Evolutionary conservation across 1,140 invertebrate genomes (phyloP).

Genomic region (Trinorchestia longiramus): DNA sequence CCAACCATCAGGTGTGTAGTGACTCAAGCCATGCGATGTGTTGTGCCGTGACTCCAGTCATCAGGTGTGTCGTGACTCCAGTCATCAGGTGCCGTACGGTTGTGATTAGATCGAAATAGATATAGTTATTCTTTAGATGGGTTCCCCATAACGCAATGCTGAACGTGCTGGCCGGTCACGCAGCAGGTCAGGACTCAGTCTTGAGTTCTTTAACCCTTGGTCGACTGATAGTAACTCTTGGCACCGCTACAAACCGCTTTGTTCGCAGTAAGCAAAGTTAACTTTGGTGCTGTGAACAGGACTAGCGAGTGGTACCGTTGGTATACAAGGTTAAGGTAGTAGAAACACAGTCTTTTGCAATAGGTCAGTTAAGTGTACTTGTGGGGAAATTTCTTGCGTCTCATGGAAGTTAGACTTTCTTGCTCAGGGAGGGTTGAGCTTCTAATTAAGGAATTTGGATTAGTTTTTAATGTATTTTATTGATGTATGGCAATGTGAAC

Average conservation of each 20-base stretch:
- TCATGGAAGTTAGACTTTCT: too few relatives aligned
- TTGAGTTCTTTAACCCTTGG: neutral
- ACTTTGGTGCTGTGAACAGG: too few relatives aligned
- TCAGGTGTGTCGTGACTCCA: neutral
- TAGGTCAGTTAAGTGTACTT: neutral
- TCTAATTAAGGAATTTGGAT: too few relatives aligned
- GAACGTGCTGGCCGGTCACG: neutral
- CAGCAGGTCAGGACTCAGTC: neutral
- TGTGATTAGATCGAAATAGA: slow-evolving; percentile 5
- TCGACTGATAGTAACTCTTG: too few relatives aligned
- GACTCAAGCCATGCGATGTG: too few relatives aligned
- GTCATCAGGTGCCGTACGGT: neutral
- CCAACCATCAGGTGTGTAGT: neutral
- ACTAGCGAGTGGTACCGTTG: too few relatives aligned
- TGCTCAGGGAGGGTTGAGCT: too few relatives aligned
- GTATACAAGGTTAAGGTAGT: neutral
- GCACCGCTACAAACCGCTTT: too few relatives aligned
- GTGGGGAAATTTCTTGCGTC: too few relatives aligned
- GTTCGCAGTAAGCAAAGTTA: too few relatives aligned
- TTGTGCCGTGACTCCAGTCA: neutral
- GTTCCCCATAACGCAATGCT: neutral
- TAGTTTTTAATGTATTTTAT: too few relatives aligned
- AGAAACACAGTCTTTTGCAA: neutral
- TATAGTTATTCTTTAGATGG: neutral
- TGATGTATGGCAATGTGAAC: too few relatives aligned